These are phyloP conservation scores for Hydraecia micacea DNA, from an alignment of 2,888 invertebrate genomes.

Conservation along the genomic window DNA sequence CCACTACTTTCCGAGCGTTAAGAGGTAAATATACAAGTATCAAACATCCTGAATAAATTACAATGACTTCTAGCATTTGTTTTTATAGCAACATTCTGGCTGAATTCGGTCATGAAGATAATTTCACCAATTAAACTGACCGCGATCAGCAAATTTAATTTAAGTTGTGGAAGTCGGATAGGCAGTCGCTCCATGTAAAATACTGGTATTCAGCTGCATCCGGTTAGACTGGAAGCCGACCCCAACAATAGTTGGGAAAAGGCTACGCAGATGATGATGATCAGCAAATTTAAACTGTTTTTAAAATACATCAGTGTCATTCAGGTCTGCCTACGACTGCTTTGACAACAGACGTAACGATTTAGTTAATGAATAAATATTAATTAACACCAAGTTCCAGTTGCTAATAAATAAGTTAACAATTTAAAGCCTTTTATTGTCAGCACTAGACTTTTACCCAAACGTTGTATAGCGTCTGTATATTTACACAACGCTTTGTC, in stretches of 20 bases:
- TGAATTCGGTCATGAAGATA: background rate
- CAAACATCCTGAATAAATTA: background rate
- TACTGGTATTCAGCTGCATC: too few species aligned
- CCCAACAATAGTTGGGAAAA: too few species aligned
- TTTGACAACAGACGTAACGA: background rate
- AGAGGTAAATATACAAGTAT: background rate
- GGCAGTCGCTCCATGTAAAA: too few species aligned
- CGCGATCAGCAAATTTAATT: background rate
- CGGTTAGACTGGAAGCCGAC: too few species aligned
- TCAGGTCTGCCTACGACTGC: background rate
- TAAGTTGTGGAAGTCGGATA: too few species aligned
- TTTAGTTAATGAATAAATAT: too few species aligned
- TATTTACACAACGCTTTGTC: too few species aligned
- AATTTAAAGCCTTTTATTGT: background rate
- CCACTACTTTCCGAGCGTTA: too few species aligned
- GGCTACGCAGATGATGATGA: too few species aligned
- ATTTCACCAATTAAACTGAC: background rate
- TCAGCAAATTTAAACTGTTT: background rate
- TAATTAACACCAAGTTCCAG: background rate
- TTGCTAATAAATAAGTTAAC: background rate
- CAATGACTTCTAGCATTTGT: background rate
- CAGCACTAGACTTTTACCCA: constrained; percentile 1
- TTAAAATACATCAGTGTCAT: background rate
- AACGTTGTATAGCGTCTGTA: too few species aligned
- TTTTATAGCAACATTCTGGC: background rate